Conservation (phyloP, 2,113 vertebrate genomes). For the Otus sunia region DNA sequence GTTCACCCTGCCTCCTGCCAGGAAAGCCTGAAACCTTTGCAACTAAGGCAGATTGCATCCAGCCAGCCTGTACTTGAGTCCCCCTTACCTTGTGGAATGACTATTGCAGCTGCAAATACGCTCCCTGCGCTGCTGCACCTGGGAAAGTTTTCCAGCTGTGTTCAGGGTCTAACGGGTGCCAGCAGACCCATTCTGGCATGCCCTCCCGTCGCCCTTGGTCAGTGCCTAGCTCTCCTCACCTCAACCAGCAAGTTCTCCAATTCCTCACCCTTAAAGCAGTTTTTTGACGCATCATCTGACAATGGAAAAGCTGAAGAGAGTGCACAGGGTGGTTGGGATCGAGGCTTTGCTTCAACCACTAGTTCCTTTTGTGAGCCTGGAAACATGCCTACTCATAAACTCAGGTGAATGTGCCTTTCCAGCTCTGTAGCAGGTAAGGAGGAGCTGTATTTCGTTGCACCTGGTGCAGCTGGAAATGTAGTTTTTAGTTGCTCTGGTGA, state of each 20-base stretch:
- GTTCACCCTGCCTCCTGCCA: not conserved
- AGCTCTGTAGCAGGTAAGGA: not conserved
- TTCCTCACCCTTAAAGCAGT: not conserved
- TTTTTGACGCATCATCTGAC: not conserved
- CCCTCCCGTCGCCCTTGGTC: not conserved
- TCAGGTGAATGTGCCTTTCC: not conserved
- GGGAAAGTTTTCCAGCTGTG: accelerated
- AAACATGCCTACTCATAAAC: not conserved
- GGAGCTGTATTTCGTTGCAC: not conserved
- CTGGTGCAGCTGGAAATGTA: not conserved
- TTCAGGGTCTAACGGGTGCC: not conserved
- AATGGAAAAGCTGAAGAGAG: not conserved
- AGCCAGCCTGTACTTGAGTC: not conserved
- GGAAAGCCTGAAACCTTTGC: not conserved
- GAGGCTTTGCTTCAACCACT: not conserved
- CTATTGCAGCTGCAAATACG: not conserved
- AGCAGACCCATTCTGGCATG: not conserved
- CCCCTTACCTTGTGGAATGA: not conserved
- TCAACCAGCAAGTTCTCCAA: not conserved
- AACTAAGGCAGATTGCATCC: not conserved
- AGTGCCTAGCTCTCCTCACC: not conserved
- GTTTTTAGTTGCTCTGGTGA: not conserved
- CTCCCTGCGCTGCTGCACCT: not conserved
- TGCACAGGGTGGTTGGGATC: too few relatives aligned
- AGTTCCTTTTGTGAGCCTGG: not conserved